phyloP scores from a whole-genome alignment of 2,113 vertebrate genomes.

The Hippopotamus amphibius region DNA sequence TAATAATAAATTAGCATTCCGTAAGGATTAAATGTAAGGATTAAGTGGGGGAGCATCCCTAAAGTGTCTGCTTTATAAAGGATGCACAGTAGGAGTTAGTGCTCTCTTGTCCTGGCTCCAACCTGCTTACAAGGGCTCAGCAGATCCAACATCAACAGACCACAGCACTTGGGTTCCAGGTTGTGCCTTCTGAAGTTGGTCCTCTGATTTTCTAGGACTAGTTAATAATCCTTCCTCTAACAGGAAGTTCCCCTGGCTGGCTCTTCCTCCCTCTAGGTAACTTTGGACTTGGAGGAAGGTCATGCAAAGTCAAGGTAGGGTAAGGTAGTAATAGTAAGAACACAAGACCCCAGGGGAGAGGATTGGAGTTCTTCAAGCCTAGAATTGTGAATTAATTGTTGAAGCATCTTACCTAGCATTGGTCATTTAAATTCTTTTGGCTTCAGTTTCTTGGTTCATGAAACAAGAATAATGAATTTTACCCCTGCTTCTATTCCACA shows the following conservation, averaged over 20 bases:
- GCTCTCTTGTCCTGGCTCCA: background rate
- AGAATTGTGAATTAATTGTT: background rate
- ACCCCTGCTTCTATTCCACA: background rate
- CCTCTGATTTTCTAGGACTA: background rate
- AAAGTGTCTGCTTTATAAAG: background rate
- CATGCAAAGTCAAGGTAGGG: background rate
- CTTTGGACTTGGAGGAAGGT: background rate
- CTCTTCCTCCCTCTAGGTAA: background rate
- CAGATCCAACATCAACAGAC: background rate
- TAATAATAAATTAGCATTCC: background rate
- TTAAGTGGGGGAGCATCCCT: background rate
- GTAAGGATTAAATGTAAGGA: rapidly evolving
- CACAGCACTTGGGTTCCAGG: background rate
- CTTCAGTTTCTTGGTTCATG: background rate
- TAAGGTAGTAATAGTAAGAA: background rate
- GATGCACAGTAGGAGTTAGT: background rate
- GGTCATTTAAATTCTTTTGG: background rate
- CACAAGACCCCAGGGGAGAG: rapidly evolving
- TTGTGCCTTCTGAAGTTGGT: background rate
- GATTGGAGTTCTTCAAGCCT: background rate
- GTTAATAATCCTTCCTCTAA: background rate
- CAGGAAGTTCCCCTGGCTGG: background rate
- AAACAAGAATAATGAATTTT: background rate
- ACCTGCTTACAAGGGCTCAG: background rate
- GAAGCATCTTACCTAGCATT: background rate